Conservation (phyloP, 2,888 invertebrate genomes). For the Biston betularia region DNA sequence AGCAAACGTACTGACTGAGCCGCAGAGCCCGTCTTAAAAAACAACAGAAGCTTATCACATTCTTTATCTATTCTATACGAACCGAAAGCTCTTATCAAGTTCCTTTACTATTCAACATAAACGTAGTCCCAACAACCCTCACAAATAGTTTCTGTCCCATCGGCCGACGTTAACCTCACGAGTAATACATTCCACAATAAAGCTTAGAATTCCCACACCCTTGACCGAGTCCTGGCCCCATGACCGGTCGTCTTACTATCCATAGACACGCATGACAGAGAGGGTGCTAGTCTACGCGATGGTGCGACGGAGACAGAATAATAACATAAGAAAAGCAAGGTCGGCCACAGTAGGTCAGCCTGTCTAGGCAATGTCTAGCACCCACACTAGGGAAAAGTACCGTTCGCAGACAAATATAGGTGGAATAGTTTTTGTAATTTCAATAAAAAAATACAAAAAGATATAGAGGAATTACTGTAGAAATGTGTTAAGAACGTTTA, state of each 20-base stretch:
- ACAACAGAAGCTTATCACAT: constrained; percentile 9
- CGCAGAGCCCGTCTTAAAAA: not conserved
- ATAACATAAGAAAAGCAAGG: constrained; percentile 85
- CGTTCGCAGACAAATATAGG: constrained; percentile 54
- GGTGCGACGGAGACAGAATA: constrained; percentile 65
- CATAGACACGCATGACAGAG: constrained; percentile 71
- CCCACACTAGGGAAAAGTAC: constrained; percentile 71
- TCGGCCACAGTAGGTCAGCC: constrained; percentile 82
- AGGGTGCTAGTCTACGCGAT: constrained; percentile 47
- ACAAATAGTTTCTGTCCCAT: constrained; percentile 29
- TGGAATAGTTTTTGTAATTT: constrained; percentile 18
- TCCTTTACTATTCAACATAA: constrained; percentile 6
- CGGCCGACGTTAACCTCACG: constrained; percentile 5
- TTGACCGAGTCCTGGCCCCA: constrained; percentile 47
- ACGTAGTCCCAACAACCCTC: not conserved
- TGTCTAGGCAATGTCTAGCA: constrained; percentile 83
- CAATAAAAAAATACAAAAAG: not conserved
- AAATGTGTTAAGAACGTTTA: too few relatives aligned
- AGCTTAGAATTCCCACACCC: constrained; percentile 36
- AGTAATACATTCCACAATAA: constrained; percentile 14
- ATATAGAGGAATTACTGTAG: too few relatives aligned
- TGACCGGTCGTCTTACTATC: constrained; percentile 70
- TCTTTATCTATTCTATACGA: constrained; percentile 2
- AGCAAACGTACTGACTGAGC: not conserved
- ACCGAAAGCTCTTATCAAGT: constrained; percentile 5